Conservation (phyloP, 1,140 invertebrate genomes). For the Brachionus paranguensis region DNA sequence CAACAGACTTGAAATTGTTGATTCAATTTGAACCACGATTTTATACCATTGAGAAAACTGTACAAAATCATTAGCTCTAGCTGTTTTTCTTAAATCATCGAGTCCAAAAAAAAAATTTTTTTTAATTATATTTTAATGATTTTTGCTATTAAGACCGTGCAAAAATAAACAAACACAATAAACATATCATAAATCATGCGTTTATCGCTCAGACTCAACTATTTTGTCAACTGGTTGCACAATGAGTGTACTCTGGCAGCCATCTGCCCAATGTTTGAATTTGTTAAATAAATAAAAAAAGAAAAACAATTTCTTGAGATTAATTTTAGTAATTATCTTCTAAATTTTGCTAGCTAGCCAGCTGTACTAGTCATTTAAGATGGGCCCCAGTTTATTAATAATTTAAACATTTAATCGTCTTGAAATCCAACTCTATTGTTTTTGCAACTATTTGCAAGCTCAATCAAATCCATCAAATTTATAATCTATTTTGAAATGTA, state of each 20-base stretch:
- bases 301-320: not conserved
- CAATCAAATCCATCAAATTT: not conserved
- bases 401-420: conserved; percentile 24
- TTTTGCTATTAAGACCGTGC: not conserved
- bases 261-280: not conserved
- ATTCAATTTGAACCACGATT: not conserved
- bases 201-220: not conserved
- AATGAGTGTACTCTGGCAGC: not conserved
- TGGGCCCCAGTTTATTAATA: conserved; percentile 7
- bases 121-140: conserved; percentile 20
- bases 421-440: conserved; percentile 4
- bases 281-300: conserved; percentile 3
- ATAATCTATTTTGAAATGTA: not conserved
- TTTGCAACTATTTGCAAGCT: not conserved
- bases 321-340: not conserved
- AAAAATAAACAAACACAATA: conserved; percentile 3
- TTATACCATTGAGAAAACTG: not conserved
- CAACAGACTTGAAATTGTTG: not conserved
- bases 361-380: conserved; percentile 31
- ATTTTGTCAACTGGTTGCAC: not conserved
- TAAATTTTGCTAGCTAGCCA: not conserved
- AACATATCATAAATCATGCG: conserved; percentile 27
- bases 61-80: not conserved
- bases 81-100: not conserved
- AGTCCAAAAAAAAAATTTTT: not conserved